phyloP scores from a whole-genome alignment of 2,797 vertebrate genomes.

The Chrysocyon brachyurus region DNA sequence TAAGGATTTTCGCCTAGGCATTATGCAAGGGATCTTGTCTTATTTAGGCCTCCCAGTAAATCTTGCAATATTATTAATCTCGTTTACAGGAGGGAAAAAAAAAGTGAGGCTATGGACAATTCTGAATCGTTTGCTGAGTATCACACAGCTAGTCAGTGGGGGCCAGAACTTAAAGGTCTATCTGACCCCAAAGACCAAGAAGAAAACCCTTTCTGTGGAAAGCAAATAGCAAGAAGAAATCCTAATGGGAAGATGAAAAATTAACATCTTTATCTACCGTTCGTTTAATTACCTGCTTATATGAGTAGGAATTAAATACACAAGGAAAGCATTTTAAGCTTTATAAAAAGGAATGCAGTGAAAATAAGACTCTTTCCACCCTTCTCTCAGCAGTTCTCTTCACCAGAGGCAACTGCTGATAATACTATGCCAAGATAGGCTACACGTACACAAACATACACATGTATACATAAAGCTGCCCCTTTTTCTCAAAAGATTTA shows the following conservation, averaged over 20 bases:
- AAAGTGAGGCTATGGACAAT: not conserved
- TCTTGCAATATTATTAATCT: constrained; percentile 39
- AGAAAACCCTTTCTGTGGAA: constrained; percentile 42
- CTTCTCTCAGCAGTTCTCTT: not conserved
- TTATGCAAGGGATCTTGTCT: not conserved
- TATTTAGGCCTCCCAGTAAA: constrained; percentile 26
- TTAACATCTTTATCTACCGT: not conserved
- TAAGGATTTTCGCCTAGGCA: not conserved
- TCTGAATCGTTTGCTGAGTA: not conserved
- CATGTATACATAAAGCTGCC: not conserved
- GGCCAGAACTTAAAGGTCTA: not conserved
- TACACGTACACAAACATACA: not conserved
- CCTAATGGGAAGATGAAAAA: constrained; percentile 9
- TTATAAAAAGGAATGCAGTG: constrained; percentile 37
- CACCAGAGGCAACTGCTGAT: not conserved
- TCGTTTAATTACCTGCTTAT: constrained; percentile 10
- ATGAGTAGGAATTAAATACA: constrained; percentile 38
- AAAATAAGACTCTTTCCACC: not conserved
- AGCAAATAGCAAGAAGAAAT: constrained; percentile 58
- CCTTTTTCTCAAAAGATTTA: not conserved
- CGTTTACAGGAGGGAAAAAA: not conserved
- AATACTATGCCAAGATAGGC: not conserved
- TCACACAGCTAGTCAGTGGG: not conserved
- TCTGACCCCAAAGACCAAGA: not conserved
- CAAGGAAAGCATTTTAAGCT: constrained; percentile 42